A percentile compares a stretch with the other conserved stretches of the same genome.
phyloP scores from a whole-genome alignment of 2,797 vertebrate genomes.

The Poecile montanus region DNA sequence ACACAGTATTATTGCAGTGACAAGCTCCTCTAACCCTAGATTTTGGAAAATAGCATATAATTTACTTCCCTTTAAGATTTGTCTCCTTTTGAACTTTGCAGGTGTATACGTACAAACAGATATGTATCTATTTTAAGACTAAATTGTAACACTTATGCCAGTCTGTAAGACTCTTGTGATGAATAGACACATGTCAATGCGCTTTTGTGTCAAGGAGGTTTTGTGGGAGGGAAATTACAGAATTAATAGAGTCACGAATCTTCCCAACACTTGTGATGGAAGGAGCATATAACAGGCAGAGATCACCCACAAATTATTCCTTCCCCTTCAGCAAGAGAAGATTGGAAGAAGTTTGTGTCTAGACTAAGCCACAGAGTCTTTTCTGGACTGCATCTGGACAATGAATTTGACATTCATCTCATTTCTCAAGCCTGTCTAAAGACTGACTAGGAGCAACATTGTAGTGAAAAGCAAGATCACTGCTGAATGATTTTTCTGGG shows the following conservation, averaged over 20 bases:
- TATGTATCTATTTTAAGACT: neutral
- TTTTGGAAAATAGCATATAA: neutral
- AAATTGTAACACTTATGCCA: neutral
- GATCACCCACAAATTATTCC: neutral
- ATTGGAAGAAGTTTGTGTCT: neutral
- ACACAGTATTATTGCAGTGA: neutral
- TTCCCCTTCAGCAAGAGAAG: neutral
- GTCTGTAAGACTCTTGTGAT: neutral
- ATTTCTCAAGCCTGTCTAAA: neutral
- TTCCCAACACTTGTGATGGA: neutral
- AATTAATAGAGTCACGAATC: neutral
- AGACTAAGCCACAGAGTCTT: neutral
- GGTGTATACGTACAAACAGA: neutral
- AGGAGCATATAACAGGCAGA: neutral
- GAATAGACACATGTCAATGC: neutral
- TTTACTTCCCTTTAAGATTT: neutral
- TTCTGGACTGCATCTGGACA: neutral
- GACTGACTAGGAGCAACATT: neutral
- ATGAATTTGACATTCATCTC: neutral
- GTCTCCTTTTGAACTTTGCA: neutral
- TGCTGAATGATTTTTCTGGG: neutral
- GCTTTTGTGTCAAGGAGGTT: neutral
- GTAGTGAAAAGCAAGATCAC: neutral
- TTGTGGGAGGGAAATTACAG: neutral
- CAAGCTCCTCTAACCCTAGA: neutral